A percentile compares a stretch with the other conserved stretches of the same genome.
Evolutionary conservation across 2,113 vertebrate species (phyloP).

Genomic region (Oxyruncus cristatus): DNA sequence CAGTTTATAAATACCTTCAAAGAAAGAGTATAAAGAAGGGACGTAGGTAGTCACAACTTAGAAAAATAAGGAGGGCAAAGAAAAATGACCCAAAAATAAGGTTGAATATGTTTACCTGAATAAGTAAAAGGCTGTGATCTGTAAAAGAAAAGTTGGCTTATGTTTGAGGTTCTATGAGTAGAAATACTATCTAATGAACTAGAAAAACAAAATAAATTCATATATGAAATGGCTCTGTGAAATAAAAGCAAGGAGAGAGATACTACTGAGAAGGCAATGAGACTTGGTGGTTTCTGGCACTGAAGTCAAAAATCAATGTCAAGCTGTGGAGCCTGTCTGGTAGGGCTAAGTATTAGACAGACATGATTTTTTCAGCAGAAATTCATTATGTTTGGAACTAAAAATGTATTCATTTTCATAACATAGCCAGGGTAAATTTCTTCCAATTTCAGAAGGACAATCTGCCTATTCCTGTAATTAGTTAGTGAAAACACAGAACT

Average conservation of each 20-base stretch:
- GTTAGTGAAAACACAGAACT: neutral
- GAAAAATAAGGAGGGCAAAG: conserved; percentile 10
- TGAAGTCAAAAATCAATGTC: neutral
- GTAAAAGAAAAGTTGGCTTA: neutral
- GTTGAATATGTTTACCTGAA: conserved; percentile 22
- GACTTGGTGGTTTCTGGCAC: neutral
- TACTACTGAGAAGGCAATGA: neutral
- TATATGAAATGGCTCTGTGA: neutral
- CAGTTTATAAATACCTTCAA: conserved; percentile 55
- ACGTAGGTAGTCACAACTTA: conserved; percentile 38
- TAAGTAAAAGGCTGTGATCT: conserved; percentile 14
- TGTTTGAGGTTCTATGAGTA: neutral
- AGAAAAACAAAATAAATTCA: neutral
- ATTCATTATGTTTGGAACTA: neutral
- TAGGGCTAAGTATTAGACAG: neutral
- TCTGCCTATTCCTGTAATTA: neutral
- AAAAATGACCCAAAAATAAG: conserved; percentile 49
- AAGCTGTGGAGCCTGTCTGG: neutral
- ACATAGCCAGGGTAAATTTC: neutral
- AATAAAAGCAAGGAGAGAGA: neutral
- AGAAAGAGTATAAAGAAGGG: conserved; percentile 36
- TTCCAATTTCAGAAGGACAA: neutral
- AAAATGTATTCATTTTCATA: neutral
- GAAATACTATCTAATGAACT: neutral
- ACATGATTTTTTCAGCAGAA: neutral